Evolutionary conservation across 2,113 vertebrate genomes (phyloP), one percentile per base, ranked within the genome.

Genomic region (Empidonax alnorum): DNA sequence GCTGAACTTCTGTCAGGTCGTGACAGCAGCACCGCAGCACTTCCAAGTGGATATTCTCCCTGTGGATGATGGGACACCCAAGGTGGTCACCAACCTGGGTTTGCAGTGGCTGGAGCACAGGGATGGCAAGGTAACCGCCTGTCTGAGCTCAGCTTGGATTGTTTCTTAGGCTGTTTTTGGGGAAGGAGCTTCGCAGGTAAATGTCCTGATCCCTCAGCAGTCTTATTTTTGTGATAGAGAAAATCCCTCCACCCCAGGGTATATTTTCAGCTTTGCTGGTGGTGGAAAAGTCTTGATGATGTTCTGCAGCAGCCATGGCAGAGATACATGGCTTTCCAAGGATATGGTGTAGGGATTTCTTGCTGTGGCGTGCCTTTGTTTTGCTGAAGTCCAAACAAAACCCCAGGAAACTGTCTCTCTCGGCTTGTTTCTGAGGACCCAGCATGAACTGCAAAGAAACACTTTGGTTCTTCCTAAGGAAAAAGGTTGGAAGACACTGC

Each of bases 81-180:
- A 98, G 25, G 98, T 99, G 12, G 94, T 99, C 94, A 99, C 98
- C 96, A 99, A 99, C 96, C 96, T 99, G 88, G 99, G 99, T 11
- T 97, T 99, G 59, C 99, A 99, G 95, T 99, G 99, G 99, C 97
- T 99, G 95, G 99, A 99, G 89, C 98, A 99, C 83, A 91, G 97
- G 87, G 99, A 99, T 73, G 98, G 98, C 97, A 98, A 99, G 99
- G 99, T 99, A 96, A 96, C 37, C 5, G 74, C 89, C 52, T 21
- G 31, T 46, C 49, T 41, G 41, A 14, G 5, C 41, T 80, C 39
- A 8, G 21, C 23, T 47, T 42, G 37, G 14, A 4, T 71, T 77
- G 35, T 53, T 83, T 41, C 50, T 82, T 44, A 7, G 47, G 28
- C 72, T 81, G 28, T n/a, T 72, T 18, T 44, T 39, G 61, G 33